Evolutionary conservation across 2,888 invertebrate genomes (phyloP).

Genomic region (Nomada ferruginata): DNA sequence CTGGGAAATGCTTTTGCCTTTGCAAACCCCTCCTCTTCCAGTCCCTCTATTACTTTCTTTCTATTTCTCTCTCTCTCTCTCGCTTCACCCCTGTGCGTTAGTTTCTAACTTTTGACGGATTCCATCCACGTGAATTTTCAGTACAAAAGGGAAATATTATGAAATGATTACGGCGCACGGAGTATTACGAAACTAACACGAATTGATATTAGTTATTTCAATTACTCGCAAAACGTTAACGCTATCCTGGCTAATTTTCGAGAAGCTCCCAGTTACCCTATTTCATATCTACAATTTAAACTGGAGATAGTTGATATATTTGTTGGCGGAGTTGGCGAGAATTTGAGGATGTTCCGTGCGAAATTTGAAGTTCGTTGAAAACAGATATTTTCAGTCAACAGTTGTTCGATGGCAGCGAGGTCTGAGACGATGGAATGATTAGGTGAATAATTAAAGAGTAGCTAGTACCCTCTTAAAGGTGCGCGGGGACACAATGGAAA

Average conservation of each 20-base stretch:
- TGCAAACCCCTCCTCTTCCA: not conserved
- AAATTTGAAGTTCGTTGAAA: no score
- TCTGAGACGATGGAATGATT: no score
- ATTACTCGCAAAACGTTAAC: slow-evolving; percentile 12
- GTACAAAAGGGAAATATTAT: slow-evolving; percentile 18
- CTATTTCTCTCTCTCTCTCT: not conserved
- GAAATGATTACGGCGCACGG: slow-evolving; percentile 24
- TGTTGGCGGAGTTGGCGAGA: no score
- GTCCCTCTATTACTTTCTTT: not conserved
- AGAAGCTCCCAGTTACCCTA: no score
- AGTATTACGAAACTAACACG: not conserved
- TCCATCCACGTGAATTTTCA: slow-evolving; percentile 25
- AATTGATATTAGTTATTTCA: slow-evolving; percentile 53
- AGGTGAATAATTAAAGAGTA: no score
- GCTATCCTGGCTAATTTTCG: no score
- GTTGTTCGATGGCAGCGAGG: no score
- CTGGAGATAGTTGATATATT: no score
- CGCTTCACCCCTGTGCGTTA: not conserved
- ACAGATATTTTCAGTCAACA: no score
- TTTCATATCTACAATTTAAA: no score
- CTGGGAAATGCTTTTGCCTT: slow-evolving; percentile 2
- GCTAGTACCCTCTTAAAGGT: no score
- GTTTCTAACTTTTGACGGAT: not conserved
- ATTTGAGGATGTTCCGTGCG: no score
- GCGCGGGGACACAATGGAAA: not conserved